Evolutionary conservation across 2,888 invertebrate species (phyloP).

Genomic region (Parnassius mnemosyne): DNA sequence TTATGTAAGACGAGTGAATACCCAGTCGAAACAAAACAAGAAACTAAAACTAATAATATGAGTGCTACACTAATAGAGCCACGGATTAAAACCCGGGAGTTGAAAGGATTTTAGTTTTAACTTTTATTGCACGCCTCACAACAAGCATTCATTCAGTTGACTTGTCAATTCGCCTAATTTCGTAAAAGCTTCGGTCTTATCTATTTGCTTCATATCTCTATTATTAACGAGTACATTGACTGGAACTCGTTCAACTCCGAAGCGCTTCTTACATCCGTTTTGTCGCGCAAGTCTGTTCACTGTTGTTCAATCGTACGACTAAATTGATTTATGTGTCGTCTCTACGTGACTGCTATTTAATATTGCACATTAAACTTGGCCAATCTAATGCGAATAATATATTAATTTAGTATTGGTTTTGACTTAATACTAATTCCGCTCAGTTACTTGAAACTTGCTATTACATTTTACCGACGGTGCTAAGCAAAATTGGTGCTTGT

Average conservation of each 20-base stretch:
- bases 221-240: conserved; percentile 35
- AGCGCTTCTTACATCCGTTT: conserved; percentile 24
- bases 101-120: too few species aligned
- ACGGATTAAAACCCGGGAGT: too few species aligned
- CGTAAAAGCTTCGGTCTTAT: conserved; percentile 15
- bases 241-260: conserved; percentile 27
- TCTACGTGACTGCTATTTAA: conserved; percentile 20
- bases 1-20: too few species aligned
- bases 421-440: too few species aligned
- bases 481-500: too few species aligned
- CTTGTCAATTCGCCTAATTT: conserved; percentile 4
- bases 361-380: conserved; percentile 18
- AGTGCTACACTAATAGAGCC: too few species aligned
- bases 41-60: too few species aligned
- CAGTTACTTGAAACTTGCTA: too few species aligned
- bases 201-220: conserved; percentile 24
- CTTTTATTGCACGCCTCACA: neutral
- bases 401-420: neutral
- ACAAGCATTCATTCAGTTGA: neutral
- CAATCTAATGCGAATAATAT: neutral
- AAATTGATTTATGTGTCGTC: conserved; percentile 27
- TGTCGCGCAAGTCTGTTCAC: conserved; percentile 22
- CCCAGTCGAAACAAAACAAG: too few species aligned
- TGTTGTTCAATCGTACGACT: conserved; percentile 28
- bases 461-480: too few species aligned